These are phyloP conservation scores for Eunapius fragilis DNA, from an alignment of 37 sponge, comb jelly and placozoan species.

Conservation along the genomic window DNA sequence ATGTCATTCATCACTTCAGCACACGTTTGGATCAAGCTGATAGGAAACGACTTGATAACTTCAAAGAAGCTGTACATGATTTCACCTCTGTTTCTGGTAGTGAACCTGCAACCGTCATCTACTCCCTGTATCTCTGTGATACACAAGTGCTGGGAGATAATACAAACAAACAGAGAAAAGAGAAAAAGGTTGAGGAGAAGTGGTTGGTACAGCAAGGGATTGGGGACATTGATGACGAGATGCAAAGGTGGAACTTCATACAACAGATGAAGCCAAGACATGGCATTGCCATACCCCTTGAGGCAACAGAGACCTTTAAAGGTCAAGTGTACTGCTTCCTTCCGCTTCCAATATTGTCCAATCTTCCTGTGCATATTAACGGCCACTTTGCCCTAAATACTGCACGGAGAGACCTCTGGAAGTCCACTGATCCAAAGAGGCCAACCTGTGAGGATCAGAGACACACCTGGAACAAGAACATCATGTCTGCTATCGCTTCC, in stretches of 20 bases:
- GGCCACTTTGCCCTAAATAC: constrained; percentile 59
- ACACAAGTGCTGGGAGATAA: neutral
- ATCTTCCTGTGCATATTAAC: constrained; percentile 64
- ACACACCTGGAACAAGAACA: constrained; percentile 50
- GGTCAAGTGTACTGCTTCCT: constrained; percentile 58
- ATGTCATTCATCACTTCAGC: neutral
- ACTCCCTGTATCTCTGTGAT: neutral
- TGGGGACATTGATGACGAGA: constrained; percentile 38
- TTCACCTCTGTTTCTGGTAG: neutral
- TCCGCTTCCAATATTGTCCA: constrained; percentile 49
- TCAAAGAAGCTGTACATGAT: neutral
- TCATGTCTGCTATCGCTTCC: constrained; percentile 44
- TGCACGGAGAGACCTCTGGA: constrained; percentile 33
- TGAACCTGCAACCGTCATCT: neutral
- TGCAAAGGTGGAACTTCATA: constrained; percentile 24
- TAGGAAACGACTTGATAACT: neutral
- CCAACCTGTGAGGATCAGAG: constrained; percentile 15
- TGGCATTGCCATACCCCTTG: constrained; percentile 66
- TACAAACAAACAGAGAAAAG: neutral
- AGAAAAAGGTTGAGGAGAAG: constrained; percentile 16
- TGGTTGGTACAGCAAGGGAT: constrained; percentile 75
- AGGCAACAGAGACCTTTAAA: neutral
- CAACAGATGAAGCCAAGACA: constrained; percentile 53
- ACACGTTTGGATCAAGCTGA: neutral
- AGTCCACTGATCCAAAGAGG: neutral